Base-by-base conservation (phyloP, 2,797 vertebrate species). In the Brachyalestes nurse region DNA sequence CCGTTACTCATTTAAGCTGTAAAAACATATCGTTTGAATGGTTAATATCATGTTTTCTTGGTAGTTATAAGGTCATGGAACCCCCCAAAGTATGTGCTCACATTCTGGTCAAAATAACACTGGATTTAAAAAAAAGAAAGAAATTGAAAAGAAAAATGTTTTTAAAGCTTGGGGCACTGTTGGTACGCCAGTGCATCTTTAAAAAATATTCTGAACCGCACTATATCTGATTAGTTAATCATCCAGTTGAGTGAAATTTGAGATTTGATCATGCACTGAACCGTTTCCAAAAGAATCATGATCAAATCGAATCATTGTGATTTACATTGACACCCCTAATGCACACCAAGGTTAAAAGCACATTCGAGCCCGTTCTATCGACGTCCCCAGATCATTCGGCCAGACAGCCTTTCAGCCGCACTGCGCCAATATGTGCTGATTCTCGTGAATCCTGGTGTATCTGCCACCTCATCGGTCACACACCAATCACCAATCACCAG, bases 321-420 rank as follows among this genome's bases (percentile, higher is more conserved):
- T 38, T 64, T 38, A 38, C 28, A 40, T n/a, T 40, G 8, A 65
- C 17, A 65, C 14, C 7, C 16, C 17, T 62, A 38, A 19, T 40
- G 62, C 16, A 40, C 51, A 72, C 85, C 69, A 86, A 88, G 89
- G 88, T 86, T 86, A 88, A 90, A 88, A 87, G 88, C 89, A 88
- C 87, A 92, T 94, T 94, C 91, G 87, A 91, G 90, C 91, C 89
- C 75, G 84, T 92, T 90, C 91, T 92, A 94, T 91, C 93, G 93
- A 93, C 89, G 88, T 88, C 87, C 89, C 85, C 82, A 83, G 89
- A 94, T 95, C 90, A 87, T 93, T 93, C 86, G 80, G 64, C 88
- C 88, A 91, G 89, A 92, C 86, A 90, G 88, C 88, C 86, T 93
- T 84, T 90, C 87, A 82, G 73, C 89, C 83, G 71, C 84, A 83